Evolutionary conservation across 2,888 invertebrate genomes (phyloP), one percentile per base, ranked within the genome.

Genomic region (Cenopis cana): DNA sequence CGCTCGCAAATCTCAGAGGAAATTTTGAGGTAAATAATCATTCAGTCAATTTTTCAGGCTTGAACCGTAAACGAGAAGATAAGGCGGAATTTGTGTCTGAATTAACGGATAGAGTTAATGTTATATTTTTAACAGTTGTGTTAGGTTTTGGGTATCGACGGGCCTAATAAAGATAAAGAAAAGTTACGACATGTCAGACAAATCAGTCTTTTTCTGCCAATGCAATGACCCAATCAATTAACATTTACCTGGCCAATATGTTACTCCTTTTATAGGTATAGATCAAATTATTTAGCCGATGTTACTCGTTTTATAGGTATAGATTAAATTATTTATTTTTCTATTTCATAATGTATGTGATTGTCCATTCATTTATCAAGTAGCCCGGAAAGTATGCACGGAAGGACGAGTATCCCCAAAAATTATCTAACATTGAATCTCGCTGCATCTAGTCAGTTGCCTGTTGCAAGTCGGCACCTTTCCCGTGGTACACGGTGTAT

Each of bases 401-500:
- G 66, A 49, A 14, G 49, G 66, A 49, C 18, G 18, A 49, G 41
- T 46, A 67, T 46, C 5, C n/a, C 14, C 49, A 57, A 52, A 62
- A 46, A 20, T n/a, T n/a, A n/a, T n/a, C n/a, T 29, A 62, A 46
- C 36, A 29, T 64, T 36, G 38, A 24, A 69, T 64, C 12, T 59
- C 59, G 38, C 36, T 29, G 33, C 59, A 70, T 41, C 64, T 59
- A 69, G 41, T n/a, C 29, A 49, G 69, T 36, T 69, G 52, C 29
- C 68, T 55, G 61, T 38, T 36, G 60, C 60, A 50, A 67, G 55
- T 71, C 71, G 49, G 55, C 55, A 71, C 61, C 66, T 66, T 67
- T 71, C 71, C 67, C 46, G 70, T 55, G 38, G 55, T 46, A 82
- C 82, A 84, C 82, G 83, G 84, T 83, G 81, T 93, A 93, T 93